Percentiles rank a stretch among this genome's conserved stretches.
Conservation (phyloP, 2,888 invertebrate genomes). For the Physocephala rufipes region DNA sequence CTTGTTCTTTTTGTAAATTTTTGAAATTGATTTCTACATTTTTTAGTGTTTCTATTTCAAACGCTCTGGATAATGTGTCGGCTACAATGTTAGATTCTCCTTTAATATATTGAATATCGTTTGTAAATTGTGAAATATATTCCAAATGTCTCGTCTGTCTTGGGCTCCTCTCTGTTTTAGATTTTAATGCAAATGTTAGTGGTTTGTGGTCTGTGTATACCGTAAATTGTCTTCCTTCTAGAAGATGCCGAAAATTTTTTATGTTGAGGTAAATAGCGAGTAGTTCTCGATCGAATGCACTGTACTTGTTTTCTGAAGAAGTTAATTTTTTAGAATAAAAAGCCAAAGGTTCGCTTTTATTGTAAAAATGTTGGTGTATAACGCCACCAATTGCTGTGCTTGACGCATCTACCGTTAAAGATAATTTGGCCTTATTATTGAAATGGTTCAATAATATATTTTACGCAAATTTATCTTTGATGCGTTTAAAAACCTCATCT, state of each 20-base stretch:
- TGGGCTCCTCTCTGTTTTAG: neutral
- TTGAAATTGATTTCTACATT: no score
- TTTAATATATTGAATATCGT: no score
- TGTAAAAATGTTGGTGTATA: neutral
- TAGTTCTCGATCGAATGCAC: constrained; percentile 13
- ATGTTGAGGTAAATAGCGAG: neutral
- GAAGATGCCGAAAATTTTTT: constrained; percentile 1
- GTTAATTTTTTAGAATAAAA: neutral
- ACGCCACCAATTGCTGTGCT: constrained; percentile 1
- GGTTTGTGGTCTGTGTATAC: constrained; percentile 3
- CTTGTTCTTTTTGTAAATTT: no score
- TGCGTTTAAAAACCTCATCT: neutral
- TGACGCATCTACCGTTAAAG: neutral
- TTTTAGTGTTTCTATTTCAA: no score
- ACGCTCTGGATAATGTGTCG: no score
- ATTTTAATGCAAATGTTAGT: neutral
- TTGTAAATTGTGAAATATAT: no score
- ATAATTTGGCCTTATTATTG: neutral
- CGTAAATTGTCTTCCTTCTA: constrained; percentile 4
- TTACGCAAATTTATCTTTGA: neutral
- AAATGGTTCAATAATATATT: constrained; percentile 1
- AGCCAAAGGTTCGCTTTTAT: neutral
- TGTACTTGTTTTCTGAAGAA: neutral
- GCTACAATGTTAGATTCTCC: no score
- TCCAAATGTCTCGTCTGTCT: no score